These are phyloP conservation scores for Fragum fragum DNA, from an alignment of 2,888 invertebrate species.

Conservation along the genomic window DNA sequence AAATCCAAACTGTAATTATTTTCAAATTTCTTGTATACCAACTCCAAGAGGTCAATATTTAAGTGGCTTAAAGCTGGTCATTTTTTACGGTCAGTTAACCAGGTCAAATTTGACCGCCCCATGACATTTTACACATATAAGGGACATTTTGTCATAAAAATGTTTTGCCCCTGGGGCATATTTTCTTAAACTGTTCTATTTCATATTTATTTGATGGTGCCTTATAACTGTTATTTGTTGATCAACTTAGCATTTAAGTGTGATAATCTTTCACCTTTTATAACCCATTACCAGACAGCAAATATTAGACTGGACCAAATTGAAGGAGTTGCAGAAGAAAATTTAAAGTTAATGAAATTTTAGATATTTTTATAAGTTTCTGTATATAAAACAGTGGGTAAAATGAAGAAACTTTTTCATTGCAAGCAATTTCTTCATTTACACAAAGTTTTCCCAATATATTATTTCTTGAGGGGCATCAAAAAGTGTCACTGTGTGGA, in stretches of 20 bases:
- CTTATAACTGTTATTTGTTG: not conserved
- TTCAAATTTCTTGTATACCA: slow-evolving; percentile 1
- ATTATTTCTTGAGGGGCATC: no score
- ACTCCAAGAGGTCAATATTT: slow-evolving; percentile 4
- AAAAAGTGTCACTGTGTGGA: no score
- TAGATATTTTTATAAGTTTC: no score
- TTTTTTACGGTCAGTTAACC: slow-evolving; percentile 26
- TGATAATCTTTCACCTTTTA: not conserved
- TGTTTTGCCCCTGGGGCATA: not conserved
- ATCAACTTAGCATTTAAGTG: not conserved
- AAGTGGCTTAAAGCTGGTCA: slow-evolving; percentile 16
- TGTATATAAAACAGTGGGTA: no score
- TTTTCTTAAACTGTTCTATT: not conserved
- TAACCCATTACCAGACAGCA: no score
- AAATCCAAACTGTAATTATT: slow-evolving; percentile 9
- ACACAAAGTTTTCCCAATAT: no score
- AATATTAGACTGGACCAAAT: no score
- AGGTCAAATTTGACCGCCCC: slow-evolving; percentile 20
- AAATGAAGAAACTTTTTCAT: no score
- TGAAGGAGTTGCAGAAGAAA: no score
- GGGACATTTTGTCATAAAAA: slow-evolving; percentile 10
- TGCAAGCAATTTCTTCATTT: no score
- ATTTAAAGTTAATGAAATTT: no score
- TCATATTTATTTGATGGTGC: not conserved
- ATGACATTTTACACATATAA: slow-evolving; percentile 19